Conservation (phyloP, 2,888 invertebrate genomes). For the Sinohyriopsis cumingii region DNA sequence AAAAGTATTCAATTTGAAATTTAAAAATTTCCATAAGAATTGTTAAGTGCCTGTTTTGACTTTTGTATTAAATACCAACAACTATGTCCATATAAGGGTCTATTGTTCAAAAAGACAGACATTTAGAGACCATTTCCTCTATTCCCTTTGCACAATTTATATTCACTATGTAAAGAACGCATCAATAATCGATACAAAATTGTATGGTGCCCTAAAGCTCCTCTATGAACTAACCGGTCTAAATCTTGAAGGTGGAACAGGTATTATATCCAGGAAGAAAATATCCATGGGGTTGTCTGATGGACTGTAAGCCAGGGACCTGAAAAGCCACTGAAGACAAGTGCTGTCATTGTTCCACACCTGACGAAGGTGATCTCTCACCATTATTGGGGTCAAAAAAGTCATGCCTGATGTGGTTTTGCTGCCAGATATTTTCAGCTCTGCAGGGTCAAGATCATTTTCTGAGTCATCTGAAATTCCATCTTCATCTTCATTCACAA, state of each 20-base stretch:
- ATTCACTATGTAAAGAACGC: too few relatives aligned
- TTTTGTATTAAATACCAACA: too few relatives aligned
- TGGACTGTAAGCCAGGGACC: conserved; percentile 38
- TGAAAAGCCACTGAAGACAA: conserved; percentile 79
- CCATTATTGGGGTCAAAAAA: conserved; percentile 65
- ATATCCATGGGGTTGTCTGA: conserved; percentile 80
- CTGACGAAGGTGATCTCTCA: conserved; percentile 77
- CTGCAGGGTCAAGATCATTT: background rate
- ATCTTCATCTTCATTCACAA: background rate
- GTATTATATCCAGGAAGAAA: conserved; percentile 88
- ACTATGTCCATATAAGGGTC: too few relatives aligned
- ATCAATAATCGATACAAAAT: too few relatives aligned
- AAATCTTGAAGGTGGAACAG: conserved; percentile 89
- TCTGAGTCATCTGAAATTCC: conserved; percentile 1
- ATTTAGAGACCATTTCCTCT: too few relatives aligned
- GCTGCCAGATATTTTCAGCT: background rate
- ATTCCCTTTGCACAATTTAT: too few relatives aligned
- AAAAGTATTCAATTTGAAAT: too few relatives aligned
- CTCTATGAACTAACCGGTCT: conserved; percentile 79
- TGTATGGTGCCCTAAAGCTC: too few relatives aligned
- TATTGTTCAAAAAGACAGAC: too few relatives aligned
- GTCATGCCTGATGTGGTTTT: conserved; percentile 12
- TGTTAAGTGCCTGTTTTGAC: too few relatives aligned
- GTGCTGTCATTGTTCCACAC: conserved; percentile 76
- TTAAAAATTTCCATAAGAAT: too few relatives aligned